Percentiles rank a stretch among this genome's conserved stretches.
phyloP scores from a whole-genome alignment of 2,113 vertebrate species.

The Cottus gobio region DNA sequence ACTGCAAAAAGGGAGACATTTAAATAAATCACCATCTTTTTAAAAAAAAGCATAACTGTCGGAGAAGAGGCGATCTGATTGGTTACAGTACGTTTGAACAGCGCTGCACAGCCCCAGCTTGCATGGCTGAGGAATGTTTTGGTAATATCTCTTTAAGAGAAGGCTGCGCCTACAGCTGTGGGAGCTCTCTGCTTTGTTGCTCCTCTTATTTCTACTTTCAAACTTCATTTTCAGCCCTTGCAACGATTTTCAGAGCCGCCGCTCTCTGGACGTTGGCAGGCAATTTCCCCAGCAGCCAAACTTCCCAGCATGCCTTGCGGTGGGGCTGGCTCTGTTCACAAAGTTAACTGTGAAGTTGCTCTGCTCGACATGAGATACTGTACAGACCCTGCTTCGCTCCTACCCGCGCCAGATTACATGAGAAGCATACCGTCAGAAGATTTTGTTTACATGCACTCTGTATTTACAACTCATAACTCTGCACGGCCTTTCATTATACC shows the following conservation, averaged over 20 bases:
- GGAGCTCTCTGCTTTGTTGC: conserved; percentile 56
- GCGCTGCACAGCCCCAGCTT: background rate
- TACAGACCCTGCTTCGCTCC: background rate
- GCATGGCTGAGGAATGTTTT: conserved; percentile 49
- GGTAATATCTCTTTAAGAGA: conserved; percentile 70
- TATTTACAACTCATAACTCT: conserved; percentile 16
- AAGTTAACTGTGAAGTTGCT: conserved; percentile 74
- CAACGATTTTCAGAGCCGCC: conserved; percentile 55
- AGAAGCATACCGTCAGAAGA: conserved; percentile 9
- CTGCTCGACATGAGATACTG: conserved; percentile 19
- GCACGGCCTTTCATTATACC: background rate
- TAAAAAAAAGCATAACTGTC: background rate
- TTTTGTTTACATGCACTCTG: conserved; percentile 3
- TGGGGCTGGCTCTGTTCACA: conserved; percentile 62
- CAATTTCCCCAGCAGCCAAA: conserved; percentile 70
- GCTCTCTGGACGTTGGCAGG: conserved; percentile 61
- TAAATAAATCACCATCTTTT: background rate
- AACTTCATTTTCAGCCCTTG: conserved; percentile 69
- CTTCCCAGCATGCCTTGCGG: conserved; percentile 76
- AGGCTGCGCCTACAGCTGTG: conserved; percentile 51
- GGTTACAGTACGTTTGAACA: background rate
- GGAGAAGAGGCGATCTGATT: background rate
- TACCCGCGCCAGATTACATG: background rate
- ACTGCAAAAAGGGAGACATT: background rate
- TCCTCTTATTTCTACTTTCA: conserved; percentile 63